Evolutionary conservation across 2,113 vertebrate genomes (phyloP), one percentile per base, ranked within the genome.

Genomic region (Gopherus evgoodei): DNA sequence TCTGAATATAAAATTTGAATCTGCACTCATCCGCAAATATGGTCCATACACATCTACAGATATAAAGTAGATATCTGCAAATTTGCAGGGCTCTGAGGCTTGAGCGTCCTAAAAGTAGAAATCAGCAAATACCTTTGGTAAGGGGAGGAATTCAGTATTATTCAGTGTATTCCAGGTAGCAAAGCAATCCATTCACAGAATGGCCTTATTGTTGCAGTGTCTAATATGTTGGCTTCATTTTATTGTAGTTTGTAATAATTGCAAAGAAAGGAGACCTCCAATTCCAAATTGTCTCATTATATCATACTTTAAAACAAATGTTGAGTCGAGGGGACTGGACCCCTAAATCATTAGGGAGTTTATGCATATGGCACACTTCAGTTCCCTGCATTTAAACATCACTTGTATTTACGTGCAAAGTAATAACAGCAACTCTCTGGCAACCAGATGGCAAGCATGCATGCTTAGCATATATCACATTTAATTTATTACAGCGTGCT

Each of bases 401-500:
- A 31, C 82, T 94, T 94, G 57, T 82, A 54, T 96, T 95, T 96
- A 95, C 93, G 92, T 94, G 82, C 35, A 88, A 93, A 96, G 84
- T n/a, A 93, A 35, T 83, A 95, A 89, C 93, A 94, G 90, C 81
- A 91, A 84, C 86, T 91, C 69, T 96, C 96, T 92, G 90, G 94
- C 90, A 94, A 94, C 88, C 96, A 98, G 96, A 96, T 97, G 97
- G 93, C 94, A 97, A 94, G 89, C 90, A 79, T 95, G 90, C 87
- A 82, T 79, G 57, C 93, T 93, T 97, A 96, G 90, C 95, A 98
- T 95, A 96, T 92, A 97, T 91, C 83, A 42, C 92, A 27, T 76
- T 94, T 94, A 97, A 93, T 95, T 96, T 94, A 95, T 96, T 95
- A 88, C 94, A 89, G 86, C 11, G 72, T 93, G 92, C 88, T 91